Base-by-base conservation (phyloP, 2,113 vertebrate genomes). In the Rhinolophus sinicus region DNA sequence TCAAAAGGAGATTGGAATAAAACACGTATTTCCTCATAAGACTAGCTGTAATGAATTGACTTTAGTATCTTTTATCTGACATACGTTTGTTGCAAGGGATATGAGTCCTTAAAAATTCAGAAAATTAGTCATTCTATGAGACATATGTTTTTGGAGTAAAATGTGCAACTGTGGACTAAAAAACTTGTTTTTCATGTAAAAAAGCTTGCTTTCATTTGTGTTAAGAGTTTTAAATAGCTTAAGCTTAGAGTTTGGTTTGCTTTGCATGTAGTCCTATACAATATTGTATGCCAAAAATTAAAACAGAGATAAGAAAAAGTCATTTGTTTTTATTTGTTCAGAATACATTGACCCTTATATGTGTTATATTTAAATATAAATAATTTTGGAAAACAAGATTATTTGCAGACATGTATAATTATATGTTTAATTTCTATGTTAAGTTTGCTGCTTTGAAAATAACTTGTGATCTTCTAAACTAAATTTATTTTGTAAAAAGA, bases 181-280 rank as follows among this genome's bases (percentile, higher is more conserved):
- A 52, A 47, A n/a, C 0, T 56, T 38, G 52, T 11, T 72, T 21
- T n/a, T 7, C 19, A 90, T 64, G 50, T 93, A 75, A 78, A 92
- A 95, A 95, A 90, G 0, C 30, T 95, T 80, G 30, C 38, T 90
- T 94, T 81, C 5, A 67, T 96, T 96, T 93, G 33, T 94, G n/a
- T 88, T 88, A 64, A 44, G 13, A 81, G 15, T 96, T 88, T 95
- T 95, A 93, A 95, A 80, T 88, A 86, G 72, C 58, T 88, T 62
- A 94, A 56, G 28, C 26, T 94, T 95, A 93, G 26, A 76, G 15
- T 56, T 82, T 93, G 56, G 60, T 92, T 87, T 92, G 35, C n/a
- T 97, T 93, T 69, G n/a, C 40, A 52, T 88, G 19, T 93, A 18
- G 24, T 92, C 24, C 13, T 90, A 8, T 87, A 84, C 52, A 87